These are phyloP conservation scores for Sapajus apella DNA, from an alignment of 2,113 vertebrate species.

Conservation along the genomic window DNA sequence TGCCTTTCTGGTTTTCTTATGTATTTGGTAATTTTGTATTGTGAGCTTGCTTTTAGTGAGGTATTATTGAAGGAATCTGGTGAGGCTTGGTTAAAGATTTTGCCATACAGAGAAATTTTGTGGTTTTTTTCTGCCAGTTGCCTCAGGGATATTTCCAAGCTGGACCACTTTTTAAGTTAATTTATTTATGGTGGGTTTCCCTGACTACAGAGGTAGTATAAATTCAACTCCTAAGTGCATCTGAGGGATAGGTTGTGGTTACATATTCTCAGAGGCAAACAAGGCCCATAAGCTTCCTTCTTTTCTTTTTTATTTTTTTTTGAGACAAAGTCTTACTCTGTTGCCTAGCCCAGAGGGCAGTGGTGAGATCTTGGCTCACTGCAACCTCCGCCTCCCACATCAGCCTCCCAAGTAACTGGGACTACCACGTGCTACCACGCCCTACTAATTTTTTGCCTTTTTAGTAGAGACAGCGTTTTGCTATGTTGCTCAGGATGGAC, in stretches of 20 bases:
- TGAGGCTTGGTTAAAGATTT: conserved; percentile 35
- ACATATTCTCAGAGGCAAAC: background rate
- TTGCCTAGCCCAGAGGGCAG: too few species aligned
- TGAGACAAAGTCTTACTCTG: too few species aligned
- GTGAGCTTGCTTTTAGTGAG: background rate
- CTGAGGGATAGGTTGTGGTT: background rate
- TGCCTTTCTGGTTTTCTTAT: background rate
- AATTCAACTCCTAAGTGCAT: background rate
- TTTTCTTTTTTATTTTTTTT: too few species aligned
- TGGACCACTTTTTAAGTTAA: conserved; percentile 12
- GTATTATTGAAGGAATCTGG: background rate
- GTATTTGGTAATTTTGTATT: conserved; percentile 31
- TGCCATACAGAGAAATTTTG: background rate
- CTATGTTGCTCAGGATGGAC: too few species aligned
- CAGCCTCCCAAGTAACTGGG: too few species aligned
- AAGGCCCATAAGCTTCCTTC: too few species aligned
- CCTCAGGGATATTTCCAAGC: conserved; percentile 29
- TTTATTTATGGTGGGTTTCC: conserved; percentile 14
- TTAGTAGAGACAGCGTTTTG: too few species aligned
- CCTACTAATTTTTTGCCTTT: too few species aligned
- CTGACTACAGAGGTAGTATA: background rate
- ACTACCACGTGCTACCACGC: too few species aligned
- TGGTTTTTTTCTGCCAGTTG: background rate
- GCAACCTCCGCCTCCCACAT: too few species aligned
- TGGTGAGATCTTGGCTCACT: too few species aligned